Base-by-base conservation (phyloP, 2,113 vertebrate species). In the Poeciliopsis retropinna region DNA sequence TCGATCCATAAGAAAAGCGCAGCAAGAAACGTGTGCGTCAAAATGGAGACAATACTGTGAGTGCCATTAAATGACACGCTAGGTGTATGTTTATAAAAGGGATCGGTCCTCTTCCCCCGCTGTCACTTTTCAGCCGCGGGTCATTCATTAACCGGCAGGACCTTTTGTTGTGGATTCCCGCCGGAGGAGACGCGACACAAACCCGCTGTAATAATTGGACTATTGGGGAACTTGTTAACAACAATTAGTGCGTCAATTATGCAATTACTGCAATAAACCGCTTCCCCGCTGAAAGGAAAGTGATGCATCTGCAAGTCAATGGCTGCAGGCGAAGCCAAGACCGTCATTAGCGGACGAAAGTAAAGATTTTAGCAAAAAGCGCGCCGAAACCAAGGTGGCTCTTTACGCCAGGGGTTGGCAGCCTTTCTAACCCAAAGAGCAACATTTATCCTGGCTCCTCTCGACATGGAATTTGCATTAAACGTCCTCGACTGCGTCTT, bases 241-340 rank as follows among this genome's bases (percentile, higher is more conserved):
- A 86, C 93, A 95, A 95, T 95, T 95, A 95, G 94, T 92, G 91
- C 87, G 90, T 91, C 92, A 94, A 95, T 95, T 95, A 94, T 86
- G 86, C 87, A 92, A 94, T 95, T 94, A 94, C 95, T 86, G 88
- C 95, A 95, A 95, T 95, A 95, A 95, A 95, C 93, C 77, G 64
- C 80, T 88, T 76, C 84, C 81, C 81, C 76, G 64, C 54, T 71
- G 41, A 63, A 70, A 64, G 67, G 30, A 80, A 91, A 81, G 54
- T 54, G 81, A 64, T 51, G 11, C 83, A 92, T 94, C 94, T 92
- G 84, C 92, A 95, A 90, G 39, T 82, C 85, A 95, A 94, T 91
- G 85, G 71, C 4, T 41, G 14, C 14, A 7, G 5, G 17, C 34
- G 4, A 19, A 28, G 22, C 22, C 19, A 22, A 22, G 37, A 13